These are phyloP conservation scores for Chloroceryle inda DNA, from an alignment of 2,797 vertebrate genomes.

Conservation along the genomic window DNA sequence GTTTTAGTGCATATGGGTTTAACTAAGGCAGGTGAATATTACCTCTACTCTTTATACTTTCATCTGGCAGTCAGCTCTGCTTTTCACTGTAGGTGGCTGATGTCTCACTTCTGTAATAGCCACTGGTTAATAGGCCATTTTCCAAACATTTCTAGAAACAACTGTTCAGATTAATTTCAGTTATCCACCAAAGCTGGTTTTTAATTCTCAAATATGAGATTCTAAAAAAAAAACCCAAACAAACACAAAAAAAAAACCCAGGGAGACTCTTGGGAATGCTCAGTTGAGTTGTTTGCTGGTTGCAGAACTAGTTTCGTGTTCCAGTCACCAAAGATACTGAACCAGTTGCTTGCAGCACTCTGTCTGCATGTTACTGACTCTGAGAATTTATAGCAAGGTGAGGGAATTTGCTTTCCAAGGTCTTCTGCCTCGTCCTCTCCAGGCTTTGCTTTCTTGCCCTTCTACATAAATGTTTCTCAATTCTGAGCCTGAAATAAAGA, in stretches of 20 bases:
- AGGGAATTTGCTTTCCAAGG: constrained; percentile 84
- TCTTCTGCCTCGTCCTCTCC: constrained; percentile 66
- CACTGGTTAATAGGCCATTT: background rate
- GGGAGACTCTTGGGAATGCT: background rate
- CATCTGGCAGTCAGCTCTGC: background rate
- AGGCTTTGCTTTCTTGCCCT: constrained; percentile 66
- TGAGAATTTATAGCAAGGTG: constrained; percentile 66
- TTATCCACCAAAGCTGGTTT: background rate
- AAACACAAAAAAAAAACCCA: background rate
- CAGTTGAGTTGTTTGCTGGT: background rate
- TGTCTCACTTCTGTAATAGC: background rate
- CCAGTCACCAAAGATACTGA: background rate
- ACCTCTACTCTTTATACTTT: background rate
- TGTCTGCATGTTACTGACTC: background rate
- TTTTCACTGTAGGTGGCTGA: background rate
- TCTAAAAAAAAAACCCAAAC: background rate
- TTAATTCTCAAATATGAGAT: background rate
- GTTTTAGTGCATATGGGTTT: background rate
- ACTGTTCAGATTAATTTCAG: background rate
- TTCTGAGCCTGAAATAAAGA: constrained; percentile 83
- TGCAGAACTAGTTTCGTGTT: background rate
- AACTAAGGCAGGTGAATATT: background rate
- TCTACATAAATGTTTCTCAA: constrained; percentile 83
- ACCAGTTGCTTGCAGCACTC: background rate
- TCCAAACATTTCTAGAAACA: background rate